Conservation (phyloP, 2,797 vertebrate genomes). For the Myotis pilosus region DNA sequence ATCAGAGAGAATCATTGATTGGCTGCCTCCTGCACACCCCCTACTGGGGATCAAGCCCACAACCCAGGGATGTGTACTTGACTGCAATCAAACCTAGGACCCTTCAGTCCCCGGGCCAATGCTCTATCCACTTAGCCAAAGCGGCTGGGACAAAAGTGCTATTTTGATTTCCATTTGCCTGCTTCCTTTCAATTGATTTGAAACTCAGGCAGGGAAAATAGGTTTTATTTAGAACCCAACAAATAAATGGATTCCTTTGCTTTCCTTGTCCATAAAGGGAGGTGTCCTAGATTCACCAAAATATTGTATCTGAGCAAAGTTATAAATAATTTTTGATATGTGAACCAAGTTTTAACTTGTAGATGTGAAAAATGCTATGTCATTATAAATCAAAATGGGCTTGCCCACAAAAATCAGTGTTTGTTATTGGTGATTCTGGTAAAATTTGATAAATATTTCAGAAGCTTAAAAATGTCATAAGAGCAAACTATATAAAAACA, state of each 20-base stretch:
- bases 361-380: background rate
- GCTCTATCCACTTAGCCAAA: too few species aligned
- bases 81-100: too few species aligned
- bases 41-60: too few species aligned
- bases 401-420: background rate
- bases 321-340: constrained; percentile 18
- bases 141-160: background rate
- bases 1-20: too few species aligned
- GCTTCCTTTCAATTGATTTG: background rate
- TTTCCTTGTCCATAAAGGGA: background rate
- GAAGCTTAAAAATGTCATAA: background rate
- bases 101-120: too few species aligned
- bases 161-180: background rate
- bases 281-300: background rate
- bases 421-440: background rate
- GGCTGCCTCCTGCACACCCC: too few species aligned
- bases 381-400: background rate
- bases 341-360: background rate
- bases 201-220: background rate
- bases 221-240: background rate
- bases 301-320: background rate
- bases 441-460: background rate
- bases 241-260: background rate
- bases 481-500: background rate
- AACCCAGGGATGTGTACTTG: too few species aligned